Conservation (phyloP, 2,113 vertebrate genomes). For the Hemiscyllium ocellatum region DNA sequence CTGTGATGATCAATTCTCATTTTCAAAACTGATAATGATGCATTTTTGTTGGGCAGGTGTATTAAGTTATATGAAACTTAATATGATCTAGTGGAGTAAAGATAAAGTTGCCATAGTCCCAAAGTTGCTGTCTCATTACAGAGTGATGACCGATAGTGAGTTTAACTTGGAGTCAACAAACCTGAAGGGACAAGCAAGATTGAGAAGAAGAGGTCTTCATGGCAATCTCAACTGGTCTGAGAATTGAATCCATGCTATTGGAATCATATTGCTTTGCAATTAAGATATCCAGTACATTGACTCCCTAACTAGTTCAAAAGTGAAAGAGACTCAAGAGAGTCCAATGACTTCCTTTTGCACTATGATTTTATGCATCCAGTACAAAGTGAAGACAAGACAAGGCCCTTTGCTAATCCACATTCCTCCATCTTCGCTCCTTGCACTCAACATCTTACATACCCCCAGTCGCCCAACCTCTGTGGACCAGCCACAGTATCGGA, state of each 20-base stretch:
- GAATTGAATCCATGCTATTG: no score
- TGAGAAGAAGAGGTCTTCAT: no score
- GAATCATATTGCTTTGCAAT: no score
- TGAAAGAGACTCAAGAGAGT: neutral
- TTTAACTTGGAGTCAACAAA: no score
- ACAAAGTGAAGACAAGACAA: neutral
- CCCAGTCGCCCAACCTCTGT: slow-evolving; percentile 91
- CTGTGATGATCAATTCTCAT: neutral
- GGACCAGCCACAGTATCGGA: slow-evolving; percentile 84
- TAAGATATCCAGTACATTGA: no score
- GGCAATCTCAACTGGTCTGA: no score
- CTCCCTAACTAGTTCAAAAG: neutral
- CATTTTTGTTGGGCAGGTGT: neutral
- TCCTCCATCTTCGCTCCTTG: neutral
- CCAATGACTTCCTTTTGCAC: neutral
- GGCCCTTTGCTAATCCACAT: neutral
- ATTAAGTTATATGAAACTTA: neutral
- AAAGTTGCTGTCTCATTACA: no score
- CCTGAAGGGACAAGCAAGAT: no score
- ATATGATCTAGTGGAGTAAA: neutral
- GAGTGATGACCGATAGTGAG: no score
- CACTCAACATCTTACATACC: slow-evolving; percentile 55
- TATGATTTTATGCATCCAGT: neutral
- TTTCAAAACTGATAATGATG: neutral
- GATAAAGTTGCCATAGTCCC: no score